phyloP scores from a whole-genome alignment of 2,113 vertebrate species.

The Felis catus region DNA sequence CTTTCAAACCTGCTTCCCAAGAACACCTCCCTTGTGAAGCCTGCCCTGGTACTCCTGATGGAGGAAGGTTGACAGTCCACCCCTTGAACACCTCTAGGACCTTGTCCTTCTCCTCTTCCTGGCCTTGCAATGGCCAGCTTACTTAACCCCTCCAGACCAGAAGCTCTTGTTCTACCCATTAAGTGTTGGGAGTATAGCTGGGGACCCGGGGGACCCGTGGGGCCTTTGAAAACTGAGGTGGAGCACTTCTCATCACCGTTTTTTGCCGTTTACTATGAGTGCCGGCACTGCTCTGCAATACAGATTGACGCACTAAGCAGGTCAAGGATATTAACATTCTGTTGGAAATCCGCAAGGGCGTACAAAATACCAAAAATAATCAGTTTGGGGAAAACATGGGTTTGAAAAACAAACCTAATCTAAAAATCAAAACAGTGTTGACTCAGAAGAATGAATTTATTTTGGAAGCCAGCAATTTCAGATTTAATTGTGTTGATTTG shows the following conservation, averaged over 20 bases:
- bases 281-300: too few species aligned
- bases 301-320: background rate
- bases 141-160: accelerated
- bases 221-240: background rate
- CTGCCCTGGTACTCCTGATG: accelerated
- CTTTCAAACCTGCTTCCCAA: too few species aligned
- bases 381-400: background rate
- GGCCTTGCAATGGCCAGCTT: accelerated
- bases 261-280: too few species aligned
- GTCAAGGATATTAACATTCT: background rate
- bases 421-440: conserved; percentile 54
- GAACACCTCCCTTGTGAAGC: background rate
- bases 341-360: background rate
- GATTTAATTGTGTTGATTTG: conserved; percentile 54
- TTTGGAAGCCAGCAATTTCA: conserved; percentile 40
- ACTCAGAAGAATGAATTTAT: conserved; percentile 50
- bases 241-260: background rate
- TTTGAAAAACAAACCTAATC: conserved; percentile 67
- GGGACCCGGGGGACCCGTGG: background rate
- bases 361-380: conserved; percentile 50
- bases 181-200: accelerated
- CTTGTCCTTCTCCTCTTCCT: background rate
- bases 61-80: background rate
- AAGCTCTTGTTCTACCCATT: accelerated
- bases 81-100: accelerated